Conservation (phyloP, 2,797 vertebrate species). For the Nyctibius grandis region DNA sequence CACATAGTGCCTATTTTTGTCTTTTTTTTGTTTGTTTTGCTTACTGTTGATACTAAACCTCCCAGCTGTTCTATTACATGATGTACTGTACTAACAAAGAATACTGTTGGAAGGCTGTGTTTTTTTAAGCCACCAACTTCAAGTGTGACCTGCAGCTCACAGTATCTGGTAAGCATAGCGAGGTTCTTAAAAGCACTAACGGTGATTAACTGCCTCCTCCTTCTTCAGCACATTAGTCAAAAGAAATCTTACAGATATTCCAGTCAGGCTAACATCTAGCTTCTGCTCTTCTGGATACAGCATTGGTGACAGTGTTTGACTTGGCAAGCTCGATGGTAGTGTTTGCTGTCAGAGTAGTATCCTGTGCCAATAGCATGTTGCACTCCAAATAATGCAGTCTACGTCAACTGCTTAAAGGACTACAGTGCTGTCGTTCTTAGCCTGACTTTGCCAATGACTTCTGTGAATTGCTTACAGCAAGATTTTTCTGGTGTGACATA, state of each 20-base stretch:
- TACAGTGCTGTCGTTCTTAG: neutral
- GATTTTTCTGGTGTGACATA: neutral
- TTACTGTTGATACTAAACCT: neutral
- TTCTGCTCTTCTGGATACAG: neutral
- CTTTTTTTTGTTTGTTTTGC: neutral
- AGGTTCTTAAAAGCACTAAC: neutral
- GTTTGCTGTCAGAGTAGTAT: neutral
- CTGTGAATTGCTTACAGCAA: neutral
- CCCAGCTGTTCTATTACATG: neutral
- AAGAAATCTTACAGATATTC: constrained; percentile 12
- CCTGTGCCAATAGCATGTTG: neutral
- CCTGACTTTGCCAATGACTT: neutral
- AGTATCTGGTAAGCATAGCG: neutral
- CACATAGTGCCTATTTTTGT: neutral
- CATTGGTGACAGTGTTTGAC: neutral
- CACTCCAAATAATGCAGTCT: neutral
- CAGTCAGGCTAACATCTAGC: neutral
- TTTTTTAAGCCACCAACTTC: neutral
- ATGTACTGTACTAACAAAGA: neutral
- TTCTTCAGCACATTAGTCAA: constrained; percentile 15
- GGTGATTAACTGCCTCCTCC: neutral
- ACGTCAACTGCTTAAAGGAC: neutral
- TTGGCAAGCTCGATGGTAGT: neutral
- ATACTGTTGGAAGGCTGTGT: neutral
- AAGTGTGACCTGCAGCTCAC: neutral